Conservation (phyloP, 1,140 invertebrate genomes). For the Drosophila mayri region DNA sequence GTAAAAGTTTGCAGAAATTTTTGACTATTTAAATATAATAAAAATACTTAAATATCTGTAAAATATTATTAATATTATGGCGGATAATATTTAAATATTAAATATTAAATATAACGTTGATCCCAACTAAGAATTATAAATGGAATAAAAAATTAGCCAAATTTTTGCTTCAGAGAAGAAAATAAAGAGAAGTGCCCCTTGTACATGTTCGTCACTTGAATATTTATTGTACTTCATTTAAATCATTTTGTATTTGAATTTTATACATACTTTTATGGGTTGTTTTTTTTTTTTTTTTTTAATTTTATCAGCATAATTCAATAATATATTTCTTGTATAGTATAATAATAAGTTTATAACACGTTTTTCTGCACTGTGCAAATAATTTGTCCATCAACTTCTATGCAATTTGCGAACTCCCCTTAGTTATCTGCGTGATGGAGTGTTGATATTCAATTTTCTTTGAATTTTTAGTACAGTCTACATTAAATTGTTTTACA, state of each 20-base stretch:
- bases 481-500: constrained; percentile 56
- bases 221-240: constrained; percentile 68
- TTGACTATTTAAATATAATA: background rate
- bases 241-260: constrained; percentile 60
- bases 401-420: constrained; percentile 33
- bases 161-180: background rate
- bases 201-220: constrained; percentile 60
- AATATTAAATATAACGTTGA: too few species aligned
- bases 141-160: background rate
- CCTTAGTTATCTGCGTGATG: constrained; percentile 40
- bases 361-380: constrained; percentile 55
- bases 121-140: background rate
- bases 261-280: constrained; percentile 49
- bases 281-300: constrained; percentile 3
- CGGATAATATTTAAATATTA: too few species aligned
- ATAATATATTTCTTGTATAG: constrained; percentile 57
- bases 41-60: too few species aligned
- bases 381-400: constrained; percentile 50
- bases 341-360: constrained; percentile 58
- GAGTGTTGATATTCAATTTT: constrained; percentile 52
- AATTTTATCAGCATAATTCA: constrained; percentile 64
- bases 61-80: too few species aligned
- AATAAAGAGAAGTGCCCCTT: constrained; percentile 1
- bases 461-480: constrained; percentile 47
- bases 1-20: background rate